Evolutionary conservation across 2,888 invertebrate genomes (phyloP), one percentile per base, ranked within the genome.

Genomic region (Stenodera caucasica): DNA sequence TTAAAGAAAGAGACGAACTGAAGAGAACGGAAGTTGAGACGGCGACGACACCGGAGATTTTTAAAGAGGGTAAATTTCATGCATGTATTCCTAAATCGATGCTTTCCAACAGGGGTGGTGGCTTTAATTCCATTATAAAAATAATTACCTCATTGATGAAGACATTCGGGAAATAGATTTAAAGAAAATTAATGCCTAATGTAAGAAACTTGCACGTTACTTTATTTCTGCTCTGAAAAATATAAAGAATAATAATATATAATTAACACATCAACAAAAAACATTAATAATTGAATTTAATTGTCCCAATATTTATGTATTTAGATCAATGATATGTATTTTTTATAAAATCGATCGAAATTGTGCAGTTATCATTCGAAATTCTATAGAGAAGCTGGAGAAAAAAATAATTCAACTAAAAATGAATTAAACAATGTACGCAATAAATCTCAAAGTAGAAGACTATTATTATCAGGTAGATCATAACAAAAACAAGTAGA

Each of bases 221-320:
- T 45, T 61, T 61, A n/a, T n/a, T n/a, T 45, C 40, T 53, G 62
- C 62, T 62, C 62, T 62, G 53, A 12, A 62, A 52, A 29, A 30
- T 62, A 58, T 62, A 37, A 55, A 55, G 62, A 55, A 35, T 62
- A 62, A 53, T 40, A 29, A n/a, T n/a, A n/a, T n/a, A n/a, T 55
- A 61, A 58, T 61, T 62, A 62, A 56, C 58, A 58, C 55, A 55
- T 55, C 37, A 51, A 45, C 40, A n/a, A 30, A 12, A 35, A 59
- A 33, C n/a, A n/a, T 54, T 50, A 18, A 29, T 51, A 33, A 32
- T 32, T 49, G 50, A 50, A 50, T 30, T 21, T 33, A 7, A n/a
- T 26, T 21, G 32, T n/a, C 14, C 23, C 23, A 37, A 32, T 29
- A 29, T 23, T 37, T 40, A 26, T 21, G 32, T 53, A 30, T 21